Conservation (phyloP, 2,888 invertebrate genomes). For the Cryptocheilus praepositus region DNA sequence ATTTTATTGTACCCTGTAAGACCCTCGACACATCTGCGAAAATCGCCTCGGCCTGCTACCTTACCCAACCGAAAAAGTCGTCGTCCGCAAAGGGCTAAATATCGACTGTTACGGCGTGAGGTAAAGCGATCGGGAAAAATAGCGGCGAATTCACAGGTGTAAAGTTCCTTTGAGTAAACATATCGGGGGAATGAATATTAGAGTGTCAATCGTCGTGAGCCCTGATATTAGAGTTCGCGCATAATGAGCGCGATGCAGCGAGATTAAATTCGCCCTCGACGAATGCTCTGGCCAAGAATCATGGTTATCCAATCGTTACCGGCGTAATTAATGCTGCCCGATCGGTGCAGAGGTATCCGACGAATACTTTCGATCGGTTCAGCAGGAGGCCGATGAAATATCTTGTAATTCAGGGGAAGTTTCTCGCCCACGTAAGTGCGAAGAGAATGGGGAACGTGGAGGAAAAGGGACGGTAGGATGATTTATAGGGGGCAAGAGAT, state of each 20-base stretch:
- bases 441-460: slow-evolving; percentile 28
- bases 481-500: slow-evolving; percentile 31
- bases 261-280: slow-evolving; percentile 32
- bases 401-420: slow-evolving; percentile 56
- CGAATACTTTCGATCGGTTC: slow-evolving; percentile 49
- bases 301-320: slow-evolving; percentile 55
- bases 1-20: no score
- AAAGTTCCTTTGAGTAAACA: no score
- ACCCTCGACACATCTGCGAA: no score
- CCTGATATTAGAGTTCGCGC: background rate
- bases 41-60: no score
- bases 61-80: no score
- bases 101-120: no score
- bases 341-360: slow-evolving; percentile 30
- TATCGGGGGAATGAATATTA: background rate
- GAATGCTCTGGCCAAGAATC: slow-evolving; percentile 24
- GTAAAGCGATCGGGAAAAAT: background rate
- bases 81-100: no score
- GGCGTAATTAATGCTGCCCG: slow-evolving; percentile 56
- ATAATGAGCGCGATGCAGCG: slow-evolving; percentile 5
- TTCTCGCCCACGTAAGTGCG: slow-evolving; percentile 42
- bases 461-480: slow-evolving; percentile 24
- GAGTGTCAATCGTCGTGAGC: no score
- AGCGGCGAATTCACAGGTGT: no score
- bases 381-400: slow-evolving; percentile 50